phyloP scores from a whole-genome alignment of 2,797 vertebrate species.

The Darevskia mixta region DNA sequence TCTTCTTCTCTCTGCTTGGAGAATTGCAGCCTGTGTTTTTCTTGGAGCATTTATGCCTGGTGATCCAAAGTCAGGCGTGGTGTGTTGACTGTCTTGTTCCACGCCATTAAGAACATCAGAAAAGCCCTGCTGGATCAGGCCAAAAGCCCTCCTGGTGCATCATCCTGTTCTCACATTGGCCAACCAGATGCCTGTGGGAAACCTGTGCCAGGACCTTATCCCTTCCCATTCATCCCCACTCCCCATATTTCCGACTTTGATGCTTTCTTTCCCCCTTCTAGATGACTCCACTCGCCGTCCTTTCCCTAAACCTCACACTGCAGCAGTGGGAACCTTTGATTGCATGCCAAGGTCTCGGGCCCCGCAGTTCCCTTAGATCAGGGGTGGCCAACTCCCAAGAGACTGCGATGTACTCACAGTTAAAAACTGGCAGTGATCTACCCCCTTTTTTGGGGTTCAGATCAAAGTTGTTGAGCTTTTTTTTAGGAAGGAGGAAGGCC shows the following conservation, averaged over 20 bases:
- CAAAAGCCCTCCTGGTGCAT: no score
- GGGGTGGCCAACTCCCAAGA: no score
- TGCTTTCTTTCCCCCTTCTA: background rate
- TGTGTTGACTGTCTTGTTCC: background rate
- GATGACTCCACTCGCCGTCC: background rate
- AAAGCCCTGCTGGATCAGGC: no score
- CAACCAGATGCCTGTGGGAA: no score
- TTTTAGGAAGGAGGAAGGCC: no score
- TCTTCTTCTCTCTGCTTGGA: background rate
- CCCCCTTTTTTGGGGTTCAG: no score
- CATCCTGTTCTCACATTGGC: no score
- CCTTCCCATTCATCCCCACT: background rate
- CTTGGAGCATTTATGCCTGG: background rate
- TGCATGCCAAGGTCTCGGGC: fast-evolving
- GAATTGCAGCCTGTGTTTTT: background rate
- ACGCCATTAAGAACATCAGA: background rate
- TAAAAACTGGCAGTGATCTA: no score
- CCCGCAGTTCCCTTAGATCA: no score
- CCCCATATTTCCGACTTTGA: background rate
- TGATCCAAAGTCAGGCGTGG: background rate
- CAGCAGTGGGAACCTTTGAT: background rate
- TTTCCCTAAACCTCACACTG: background rate
- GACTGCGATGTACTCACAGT: no score
- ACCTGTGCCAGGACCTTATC: no score
- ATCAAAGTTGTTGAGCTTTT: no score